Evolutionary conservation across 2,888 invertebrate species (phyloP).

Genomic region (Apamea sordens): DNA sequence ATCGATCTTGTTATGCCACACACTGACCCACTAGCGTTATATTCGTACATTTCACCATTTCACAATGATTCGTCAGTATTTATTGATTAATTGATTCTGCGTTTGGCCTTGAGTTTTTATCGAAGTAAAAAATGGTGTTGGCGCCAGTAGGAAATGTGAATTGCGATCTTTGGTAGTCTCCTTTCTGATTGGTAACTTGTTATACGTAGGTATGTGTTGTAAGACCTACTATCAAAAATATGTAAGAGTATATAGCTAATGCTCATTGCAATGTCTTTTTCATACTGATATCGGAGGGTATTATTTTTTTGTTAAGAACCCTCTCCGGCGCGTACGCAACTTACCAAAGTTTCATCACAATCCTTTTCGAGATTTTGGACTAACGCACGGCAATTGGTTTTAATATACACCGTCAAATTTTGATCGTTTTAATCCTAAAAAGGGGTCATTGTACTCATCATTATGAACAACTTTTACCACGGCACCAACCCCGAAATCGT

Average conservation of each 20-base stretch:
- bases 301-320: too few species aligned
- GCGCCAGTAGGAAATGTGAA: neutral
- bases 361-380: too few species aligned
- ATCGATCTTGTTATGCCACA: slow-evolving; percentile 71
- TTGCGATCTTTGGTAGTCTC: slow-evolving; percentile 1
- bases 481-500: too few species aligned
- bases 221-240: neutral
- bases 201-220: neutral
- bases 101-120: slow-evolving; percentile 45
- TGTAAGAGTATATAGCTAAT: neutral
- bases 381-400: too few species aligned
- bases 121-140: neutral
- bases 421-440: too few species aligned
- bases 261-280: too few species aligned
- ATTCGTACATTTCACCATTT: slow-evolving; percentile 57
- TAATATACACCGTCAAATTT: too few species aligned
- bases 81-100: slow-evolving; percentile 31
- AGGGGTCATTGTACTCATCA: too few species aligned
- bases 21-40: slow-evolving; percentile 68
- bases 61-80: slow-evolving; percentile 40
- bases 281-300: too few species aligned
- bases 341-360: too few species aligned
- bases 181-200: neutral
- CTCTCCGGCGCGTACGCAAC: too few species aligned
- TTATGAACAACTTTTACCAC: too few species aligned